Conservation (phyloP, 2,888 invertebrate species). For the Epinotia ramella region DNA sequence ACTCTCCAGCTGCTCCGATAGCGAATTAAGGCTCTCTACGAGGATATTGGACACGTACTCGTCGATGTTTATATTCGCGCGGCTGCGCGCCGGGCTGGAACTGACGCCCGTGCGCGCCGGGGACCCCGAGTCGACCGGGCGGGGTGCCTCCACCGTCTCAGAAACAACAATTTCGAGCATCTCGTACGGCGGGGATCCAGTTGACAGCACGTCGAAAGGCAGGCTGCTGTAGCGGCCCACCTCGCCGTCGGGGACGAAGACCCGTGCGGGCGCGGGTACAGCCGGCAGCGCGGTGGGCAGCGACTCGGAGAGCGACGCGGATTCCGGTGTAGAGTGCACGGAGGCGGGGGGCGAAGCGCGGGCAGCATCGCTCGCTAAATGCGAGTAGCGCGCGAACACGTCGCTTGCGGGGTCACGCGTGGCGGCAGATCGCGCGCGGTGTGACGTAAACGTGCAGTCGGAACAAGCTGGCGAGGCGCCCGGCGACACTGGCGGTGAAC, state of each 20-base stretch:
- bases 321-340: slow-evolving; percentile 58
- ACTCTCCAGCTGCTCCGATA: slow-evolving; percentile 77
- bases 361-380: slow-evolving; percentile 23
- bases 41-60: slow-evolving; percentile 82
- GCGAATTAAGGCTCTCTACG: slow-evolving; percentile 80
- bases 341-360: slow-evolving; percentile 32
- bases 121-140: slow-evolving; percentile 49
- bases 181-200: slow-evolving; percentile 68
- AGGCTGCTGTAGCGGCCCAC: slow-evolving; percentile 59
- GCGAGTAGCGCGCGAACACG: slow-evolving; percentile 49
- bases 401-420: slow-evolving; percentile 52
- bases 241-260: slow-evolving; percentile 50
- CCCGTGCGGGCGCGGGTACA: not conserved
- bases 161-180: slow-evolving; percentile 78
- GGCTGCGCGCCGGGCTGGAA: slow-evolving; percentile 48
- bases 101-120: slow-evolving; percentile 46
- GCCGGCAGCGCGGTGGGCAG: slow-evolving; percentile 59
- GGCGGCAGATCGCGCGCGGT: slow-evolving; percentile 51
- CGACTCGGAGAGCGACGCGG: slow-evolving; percentile 63
- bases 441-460: slow-evolving; percentile 56
- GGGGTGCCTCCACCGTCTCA: slow-evolving; percentile 64
- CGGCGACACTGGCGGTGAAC: slow-evolving; percentile 53
- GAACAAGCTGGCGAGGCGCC: slow-evolving; percentile 61
- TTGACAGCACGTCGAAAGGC: slow-evolving; percentile 59
- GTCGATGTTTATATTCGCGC: slow-evolving; percentile 70